Conservation (phyloP, 2,888 invertebrate species). For the Leucozona laternaria region DNA sequence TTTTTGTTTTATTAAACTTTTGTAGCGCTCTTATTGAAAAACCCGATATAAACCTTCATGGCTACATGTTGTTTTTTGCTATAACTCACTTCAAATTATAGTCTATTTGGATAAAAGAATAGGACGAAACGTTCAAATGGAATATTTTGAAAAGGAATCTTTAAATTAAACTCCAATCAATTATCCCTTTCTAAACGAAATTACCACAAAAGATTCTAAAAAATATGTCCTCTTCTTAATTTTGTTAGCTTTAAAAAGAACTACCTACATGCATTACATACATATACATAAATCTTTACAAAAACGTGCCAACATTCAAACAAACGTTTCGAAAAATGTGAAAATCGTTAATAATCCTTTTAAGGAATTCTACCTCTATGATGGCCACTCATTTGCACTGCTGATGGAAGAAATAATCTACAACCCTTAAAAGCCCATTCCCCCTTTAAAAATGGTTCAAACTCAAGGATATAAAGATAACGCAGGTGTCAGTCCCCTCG, state of each 20-base stretch:
- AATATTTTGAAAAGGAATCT: too few species aligned
- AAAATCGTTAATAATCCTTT: conserved; percentile 35
- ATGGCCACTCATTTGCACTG: background rate
- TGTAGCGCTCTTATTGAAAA: too few species aligned
- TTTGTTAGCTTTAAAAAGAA: background rate
- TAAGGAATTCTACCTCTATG: background rate
- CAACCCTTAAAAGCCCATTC: background rate
- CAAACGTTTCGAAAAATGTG: conserved; percentile 62
- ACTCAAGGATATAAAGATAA: conserved; percentile 32
- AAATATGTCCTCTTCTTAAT: conserved; percentile 15
- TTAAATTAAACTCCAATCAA: background rate
- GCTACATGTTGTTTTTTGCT: too few species aligned
- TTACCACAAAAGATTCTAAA: conserved; percentile 19
- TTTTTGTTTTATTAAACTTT: too few species aligned
- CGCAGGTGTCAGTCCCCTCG: conserved; percentile 54
- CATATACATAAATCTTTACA: background rate
- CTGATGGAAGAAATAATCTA: background rate
- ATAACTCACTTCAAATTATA: too few species aligned
- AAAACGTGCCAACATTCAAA: conserved; percentile 28
- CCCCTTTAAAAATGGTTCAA: background rate
- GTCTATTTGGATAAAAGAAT: too few species aligned
- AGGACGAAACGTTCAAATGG: too few species aligned
- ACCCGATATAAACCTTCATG: too few species aligned
- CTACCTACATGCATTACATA: too few species aligned
- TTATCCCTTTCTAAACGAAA: conserved; percentile 36